phyloP scores from a whole-genome alignment of 2,113 vertebrate genomes.

The Pygoscelis antarcticus region DNA sequence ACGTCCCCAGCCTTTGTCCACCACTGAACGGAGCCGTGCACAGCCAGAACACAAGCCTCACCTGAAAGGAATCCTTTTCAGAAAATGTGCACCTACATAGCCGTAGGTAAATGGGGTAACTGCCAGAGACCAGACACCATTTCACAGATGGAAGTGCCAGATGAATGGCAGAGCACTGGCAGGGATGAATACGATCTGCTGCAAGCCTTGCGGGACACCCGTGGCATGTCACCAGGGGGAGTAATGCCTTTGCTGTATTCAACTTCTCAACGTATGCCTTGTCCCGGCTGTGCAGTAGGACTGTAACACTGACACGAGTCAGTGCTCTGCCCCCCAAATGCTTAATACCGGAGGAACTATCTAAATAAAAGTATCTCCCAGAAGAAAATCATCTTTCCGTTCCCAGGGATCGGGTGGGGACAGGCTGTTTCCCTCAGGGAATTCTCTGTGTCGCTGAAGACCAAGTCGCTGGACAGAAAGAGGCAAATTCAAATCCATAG shows the following conservation, averaged over 20 bases:
- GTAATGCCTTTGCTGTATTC: background rate
- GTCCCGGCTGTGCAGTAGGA: background rate
- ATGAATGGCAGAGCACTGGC: background rate
- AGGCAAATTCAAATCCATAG: background rate
- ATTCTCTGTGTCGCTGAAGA: background rate
- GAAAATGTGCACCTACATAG: background rate
- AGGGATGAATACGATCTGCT: background rate
- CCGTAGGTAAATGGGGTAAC: background rate
- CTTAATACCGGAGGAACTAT: background rate
- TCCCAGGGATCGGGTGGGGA: background rate
- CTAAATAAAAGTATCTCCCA: background rate
- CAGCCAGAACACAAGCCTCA: background rate
- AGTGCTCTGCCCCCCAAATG: background rate
- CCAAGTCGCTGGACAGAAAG: background rate
- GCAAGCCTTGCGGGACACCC: background rate
- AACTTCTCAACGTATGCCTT: background rate
- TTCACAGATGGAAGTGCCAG: background rate
- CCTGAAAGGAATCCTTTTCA: background rate
- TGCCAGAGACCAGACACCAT: background rate
- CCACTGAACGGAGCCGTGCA: accelerated
- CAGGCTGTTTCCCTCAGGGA: background rate
- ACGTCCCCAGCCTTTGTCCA: background rate
- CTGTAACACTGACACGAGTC: background rate
- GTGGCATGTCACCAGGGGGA: background rate
- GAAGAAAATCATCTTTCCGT: background rate